phyloP scores from a whole-genome alignment of 2,797 vertebrate species.

The Alauda arvensis region DNA sequence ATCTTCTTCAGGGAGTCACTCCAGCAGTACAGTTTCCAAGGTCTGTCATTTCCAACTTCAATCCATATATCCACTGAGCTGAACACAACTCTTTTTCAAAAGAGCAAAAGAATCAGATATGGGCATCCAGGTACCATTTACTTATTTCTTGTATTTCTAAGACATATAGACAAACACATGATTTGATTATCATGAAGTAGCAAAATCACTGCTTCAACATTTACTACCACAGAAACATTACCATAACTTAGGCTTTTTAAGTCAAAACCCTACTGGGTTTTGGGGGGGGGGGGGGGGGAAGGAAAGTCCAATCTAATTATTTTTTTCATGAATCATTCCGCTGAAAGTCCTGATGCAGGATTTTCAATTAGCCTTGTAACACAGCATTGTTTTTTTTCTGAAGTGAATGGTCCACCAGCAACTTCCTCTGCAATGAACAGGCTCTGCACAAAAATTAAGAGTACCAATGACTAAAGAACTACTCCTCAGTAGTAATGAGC shows the following conservation, averaged over 20 bases:
- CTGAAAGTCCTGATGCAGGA: background rate
- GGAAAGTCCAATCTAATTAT: background rate
- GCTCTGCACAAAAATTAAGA: background rate
- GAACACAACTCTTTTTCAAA: background rate
- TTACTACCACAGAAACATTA: background rate
- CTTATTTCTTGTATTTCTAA: background rate
- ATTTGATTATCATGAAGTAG: background rate
- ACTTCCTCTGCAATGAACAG: background rate
- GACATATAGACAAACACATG: background rate
- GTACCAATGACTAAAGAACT: background rate
- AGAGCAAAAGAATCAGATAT: background rate
- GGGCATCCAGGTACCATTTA: background rate
- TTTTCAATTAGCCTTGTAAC: background rate
- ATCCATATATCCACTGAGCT: background rate
- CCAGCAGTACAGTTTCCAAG: background rate
- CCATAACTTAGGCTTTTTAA: background rate
- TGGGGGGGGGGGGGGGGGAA: rapidly evolving
- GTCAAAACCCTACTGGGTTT: background rate
- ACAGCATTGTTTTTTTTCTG: background rate
- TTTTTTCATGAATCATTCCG: background rate
- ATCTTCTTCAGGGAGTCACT: slow-evolving; percentile 22
- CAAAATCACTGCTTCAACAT: background rate
- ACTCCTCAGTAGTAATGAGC: background rate
- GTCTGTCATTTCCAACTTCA: slow-evolving; percentile 1
- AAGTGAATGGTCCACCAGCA: background rate